phyloP scores from a whole-genome alignment of 2,888 invertebrate genomes.

The Melipona bicolor region DNA sequence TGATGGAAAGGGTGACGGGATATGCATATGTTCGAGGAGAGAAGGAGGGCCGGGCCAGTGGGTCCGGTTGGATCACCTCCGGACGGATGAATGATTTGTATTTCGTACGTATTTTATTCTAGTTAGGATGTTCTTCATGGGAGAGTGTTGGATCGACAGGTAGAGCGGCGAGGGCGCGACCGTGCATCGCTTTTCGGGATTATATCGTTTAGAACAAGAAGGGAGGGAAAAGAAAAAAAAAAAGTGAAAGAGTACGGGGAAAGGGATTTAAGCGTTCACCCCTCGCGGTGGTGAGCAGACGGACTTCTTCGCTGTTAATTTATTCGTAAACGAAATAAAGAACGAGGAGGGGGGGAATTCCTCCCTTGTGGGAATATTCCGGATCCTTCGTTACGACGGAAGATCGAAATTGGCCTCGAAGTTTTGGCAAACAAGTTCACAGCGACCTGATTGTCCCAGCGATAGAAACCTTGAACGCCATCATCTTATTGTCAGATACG shows the following conservation, averaged over 20 bases:
- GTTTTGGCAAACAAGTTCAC: not conserved
- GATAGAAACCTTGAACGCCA: not conserved
- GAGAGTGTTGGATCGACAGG: slow-evolving; percentile 47
- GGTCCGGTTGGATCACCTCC: slow-evolving; percentile 21
- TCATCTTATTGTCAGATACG: too few species aligned
- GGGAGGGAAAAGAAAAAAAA: slow-evolving; percentile 40
- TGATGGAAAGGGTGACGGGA: slow-evolving; percentile 61
- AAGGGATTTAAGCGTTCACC: slow-evolving; percentile 14
- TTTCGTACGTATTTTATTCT: not conserved
- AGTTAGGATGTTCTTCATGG: not conserved
- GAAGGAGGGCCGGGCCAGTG: slow-evolving; percentile 22
- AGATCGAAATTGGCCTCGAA: not conserved
- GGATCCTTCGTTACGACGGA: not conserved
- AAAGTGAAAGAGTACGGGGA: slow-evolving; percentile 26
- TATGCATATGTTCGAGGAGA: slow-evolving; percentile 64
- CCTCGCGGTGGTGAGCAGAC: not conserved
- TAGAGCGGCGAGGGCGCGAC: slow-evolving; percentile 70
- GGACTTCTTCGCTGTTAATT: slow-evolving; percentile 44
- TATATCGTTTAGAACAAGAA: slow-evolving; percentile 73
- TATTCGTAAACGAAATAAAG: slow-evolving; percentile 48
- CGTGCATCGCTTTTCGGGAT: slow-evolving; percentile 75
- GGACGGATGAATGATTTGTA: not conserved
- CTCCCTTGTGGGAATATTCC: slow-evolving; percentile 42
- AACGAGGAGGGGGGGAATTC: not conserved
- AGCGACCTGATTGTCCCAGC: not conserved